These are phyloP conservation scores for Diarsia rubi DNA, from an alignment of 2,888 invertebrate genomes.

Conservation along the genomic window DNA sequence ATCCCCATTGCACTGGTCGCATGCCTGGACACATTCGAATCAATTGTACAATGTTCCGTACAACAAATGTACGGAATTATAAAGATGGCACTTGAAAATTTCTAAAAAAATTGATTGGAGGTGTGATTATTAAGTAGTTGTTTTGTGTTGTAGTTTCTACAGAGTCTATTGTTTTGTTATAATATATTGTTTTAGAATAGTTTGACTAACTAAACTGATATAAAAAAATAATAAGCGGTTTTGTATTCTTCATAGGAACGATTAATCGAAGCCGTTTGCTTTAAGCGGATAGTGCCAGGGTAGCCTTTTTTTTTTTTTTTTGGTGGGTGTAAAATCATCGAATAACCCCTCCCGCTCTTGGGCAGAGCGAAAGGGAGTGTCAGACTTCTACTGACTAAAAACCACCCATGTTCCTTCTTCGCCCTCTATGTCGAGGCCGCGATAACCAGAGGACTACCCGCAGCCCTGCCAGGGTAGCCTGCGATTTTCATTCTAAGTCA, in stretches of 20 bases:
- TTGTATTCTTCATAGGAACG: neutral
- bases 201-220: neutral
- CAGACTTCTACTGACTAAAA: too few species aligned
- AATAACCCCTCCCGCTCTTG: too few species aligned
- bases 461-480: too few species aligned
- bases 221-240: neutral
- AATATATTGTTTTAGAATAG: neutral
- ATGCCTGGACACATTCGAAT: slow-evolving; percentile 78
- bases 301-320: too few species aligned
- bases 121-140: too few species aligned
- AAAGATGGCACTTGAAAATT: slow-evolving; percentile 50
- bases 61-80: slow-evolving; percentile 63
- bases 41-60: slow-evolving; percentile 75
- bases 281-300: neutral
- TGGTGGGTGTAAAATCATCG: too few species aligned
- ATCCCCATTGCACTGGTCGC: slow-evolving; percentile 78
- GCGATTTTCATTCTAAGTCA: too few species aligned
- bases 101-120: too few species aligned
- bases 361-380: too few species aligned
- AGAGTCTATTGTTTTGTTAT: neutral
- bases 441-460: too few species aligned
- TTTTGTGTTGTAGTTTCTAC: neutral
- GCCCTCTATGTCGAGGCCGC: too few species aligned
- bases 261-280: neutral
- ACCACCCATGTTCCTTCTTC: too few species aligned